Evolutionary conservation across 2,797 vertebrate species (phyloP), one percentile per base, ranked within the genome.

Genomic region (Coluber constrictor): DNA sequence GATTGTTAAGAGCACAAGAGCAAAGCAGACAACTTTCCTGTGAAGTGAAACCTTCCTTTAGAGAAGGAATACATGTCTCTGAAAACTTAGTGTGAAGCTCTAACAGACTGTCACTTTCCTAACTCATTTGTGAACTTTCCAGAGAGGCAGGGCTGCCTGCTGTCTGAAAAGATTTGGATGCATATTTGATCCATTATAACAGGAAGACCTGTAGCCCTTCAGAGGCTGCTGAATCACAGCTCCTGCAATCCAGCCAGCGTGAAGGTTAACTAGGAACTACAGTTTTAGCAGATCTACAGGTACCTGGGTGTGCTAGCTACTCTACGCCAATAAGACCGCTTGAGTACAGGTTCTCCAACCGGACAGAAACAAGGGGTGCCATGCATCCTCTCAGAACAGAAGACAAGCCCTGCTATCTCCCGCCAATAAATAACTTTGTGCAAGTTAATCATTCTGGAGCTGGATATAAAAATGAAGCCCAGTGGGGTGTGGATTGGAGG

Each of bases 361-460:
- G 56, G 55, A 55, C 7, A 13, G n/a, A 51, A n/a, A 16, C 18
- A 16, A 5, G 27, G 27, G 20, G 32, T 5, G 13, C n/a, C 23
- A 25, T 16, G 11, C 51, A 43, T 47, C 32, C 59, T 29, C n/a
- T 86, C 27, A 47, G 59, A 89, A 90, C 6, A 60, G 4, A 59
- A 27, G 86, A 57, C 16, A 57, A 87, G 43, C 37, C 27, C 23
- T 51, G 63, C 18, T 23, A 87, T 92, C 90, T 86, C 93, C 20
- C n/a, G 83, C 88, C 91, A 94, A 96, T 90, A 96, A 97, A 97
- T 97, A 96, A 96, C 95, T 97, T 96, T 95, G 96, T 97, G 96
- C 95, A 94, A 95, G 92, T 95, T 96, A 97, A 97, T 97, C 96
- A 96, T 95, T 23, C 95, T 94, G 93, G 95, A 96, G 95, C 96